phyloP scores from a whole-genome alignment of 1,140 invertebrate species.

The Drosophila murphyi region DNA sequence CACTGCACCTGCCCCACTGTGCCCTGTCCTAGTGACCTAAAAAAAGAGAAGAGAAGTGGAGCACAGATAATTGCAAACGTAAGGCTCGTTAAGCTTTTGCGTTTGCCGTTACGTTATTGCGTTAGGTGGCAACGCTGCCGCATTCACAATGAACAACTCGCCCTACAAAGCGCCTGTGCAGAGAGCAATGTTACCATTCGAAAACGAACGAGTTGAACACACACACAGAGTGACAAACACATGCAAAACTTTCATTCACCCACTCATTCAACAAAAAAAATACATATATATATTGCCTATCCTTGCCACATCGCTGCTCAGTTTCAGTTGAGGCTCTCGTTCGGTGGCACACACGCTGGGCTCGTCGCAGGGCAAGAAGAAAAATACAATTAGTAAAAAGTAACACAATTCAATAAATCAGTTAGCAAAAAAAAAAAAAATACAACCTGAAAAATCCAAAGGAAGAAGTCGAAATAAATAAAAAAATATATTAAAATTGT shows the following conservation, averaged over 20 bases:
- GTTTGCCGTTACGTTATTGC: constrained; percentile 1
- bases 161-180: constrained; percentile 35
- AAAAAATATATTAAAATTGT: constrained; percentile 4
- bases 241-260: constrained; percentile 40
- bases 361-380: constrained; percentile 68
- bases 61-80: constrained; percentile 37
- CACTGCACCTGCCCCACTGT: constrained; percentile 21
- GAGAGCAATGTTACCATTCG: constrained; percentile 38
- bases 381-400: constrained; percentile 43
- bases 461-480: constrained; percentile 15
- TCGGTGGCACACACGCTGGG: constrained; percentile 73
- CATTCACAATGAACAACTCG: constrained; percentile 44
- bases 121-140: constrained; percentile 30
- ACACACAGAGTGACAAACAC: constrained; percentile 11
- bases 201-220: constrained; percentile 46
- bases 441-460: constrained; percentile 20
- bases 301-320: constrained; percentile 45
- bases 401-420: constrained; percentile 46
- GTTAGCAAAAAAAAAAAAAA: not conserved
- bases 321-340: constrained; percentile 76
- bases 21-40: constrained; percentile 48
- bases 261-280: constrained; percentile 76
- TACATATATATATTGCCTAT: constrained; percentile 52
- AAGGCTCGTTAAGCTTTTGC: constrained; percentile 23
- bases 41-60: constrained; percentile 2